Conservation (phyloP, 2,888 invertebrate genomes). For the Ryuthela nishihirai region DNA sequence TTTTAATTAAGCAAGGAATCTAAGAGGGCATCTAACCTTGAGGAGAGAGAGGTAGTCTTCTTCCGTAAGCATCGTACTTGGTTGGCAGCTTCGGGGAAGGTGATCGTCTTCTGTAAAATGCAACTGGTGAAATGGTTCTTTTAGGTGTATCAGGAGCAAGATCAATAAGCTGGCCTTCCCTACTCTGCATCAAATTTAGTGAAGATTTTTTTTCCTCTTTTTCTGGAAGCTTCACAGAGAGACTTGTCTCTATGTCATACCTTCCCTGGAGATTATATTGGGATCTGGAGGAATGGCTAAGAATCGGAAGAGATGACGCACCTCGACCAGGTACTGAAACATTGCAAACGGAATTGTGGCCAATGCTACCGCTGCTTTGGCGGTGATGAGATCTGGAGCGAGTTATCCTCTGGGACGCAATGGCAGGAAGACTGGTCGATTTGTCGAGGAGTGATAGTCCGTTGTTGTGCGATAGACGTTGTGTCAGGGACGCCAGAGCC, state of each 20-base stretch:
- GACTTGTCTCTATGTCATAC: conserved; percentile 22
- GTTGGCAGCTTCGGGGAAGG: conserved; percentile 31
- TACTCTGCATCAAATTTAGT: conserved; percentile 7
- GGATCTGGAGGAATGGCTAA: too few relatives aligned
- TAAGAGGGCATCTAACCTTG: conserved; percentile 53
- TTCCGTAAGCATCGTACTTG: conserved; percentile 50
- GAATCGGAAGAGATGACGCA: too few relatives aligned
- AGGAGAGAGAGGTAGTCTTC: conserved; percentile 58
- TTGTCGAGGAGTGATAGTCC: conserved; percentile 32
- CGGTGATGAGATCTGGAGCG: conserved; percentile 27
- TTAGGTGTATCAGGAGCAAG: conserved; percentile 19
- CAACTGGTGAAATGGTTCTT: too few relatives aligned
- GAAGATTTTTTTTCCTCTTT: too few relatives aligned
- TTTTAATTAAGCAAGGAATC: neutral
- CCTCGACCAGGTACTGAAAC: too few relatives aligned
- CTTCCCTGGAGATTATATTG: conserved; percentile 25
- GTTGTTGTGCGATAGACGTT: conserved; percentile 31
- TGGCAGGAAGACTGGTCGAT: conserved; percentile 37
- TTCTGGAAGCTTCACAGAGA: conserved; percentile 24
- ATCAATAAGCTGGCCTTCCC: conserved; percentile 35
- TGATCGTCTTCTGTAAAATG: conserved; percentile 22
- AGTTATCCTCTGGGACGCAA: conserved; percentile 25
- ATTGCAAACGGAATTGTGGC: neutral
- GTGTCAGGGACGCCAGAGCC: conserved; percentile 34
- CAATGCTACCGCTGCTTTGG: conserved; percentile 9